Evolutionary conservation across 2,797 vertebrate genomes (phyloP), one percentile per base, ranked within the genome.

Genomic region (Gambelia wislizenii): DNA sequence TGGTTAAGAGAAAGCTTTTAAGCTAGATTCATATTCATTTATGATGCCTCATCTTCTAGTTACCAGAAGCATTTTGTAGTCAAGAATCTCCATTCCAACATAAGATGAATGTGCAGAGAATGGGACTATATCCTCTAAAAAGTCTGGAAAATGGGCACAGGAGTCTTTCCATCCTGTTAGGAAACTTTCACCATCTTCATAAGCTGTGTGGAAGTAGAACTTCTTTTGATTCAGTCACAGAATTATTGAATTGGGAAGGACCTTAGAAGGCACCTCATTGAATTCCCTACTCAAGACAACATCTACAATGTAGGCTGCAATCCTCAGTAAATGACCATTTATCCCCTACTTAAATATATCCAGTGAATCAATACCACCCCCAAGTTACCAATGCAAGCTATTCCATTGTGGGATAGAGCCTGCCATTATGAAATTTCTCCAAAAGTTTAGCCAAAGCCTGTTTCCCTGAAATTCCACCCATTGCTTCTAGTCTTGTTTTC

Each of bases 1-100:
- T 56, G 87, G 39, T 72, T 49, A 59, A 80, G 49, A 79, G 83
- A 85, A 89, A 79, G 20, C 74, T 89, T 84, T 80, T 59, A 59
- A 88, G 6, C 20, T 47, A 3, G 8, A 54, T 83, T 9, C 47
- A 39, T 52, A 14, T 69, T 78, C 13, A 42, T 56, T 56, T 78
- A 22, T 70, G 47, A n/a, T 42, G 74, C 61, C 42, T 78, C 8
- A 10, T 52, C n/a, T 78, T 84, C 52, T 56, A 52, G 20, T 67
- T 69, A 25, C 56, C 14, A 8, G 36, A 75, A 88, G 30, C 8
- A 33, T 33, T n/a, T 49, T 72, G 2, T 67, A 67, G 30, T 14
- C 13, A 10, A 39, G 10, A 52, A 61, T n/a, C 9, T 3, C 69
- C 30, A 39, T 49, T 49, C 72, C 61, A 67, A 61, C 22, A 74